A percentile compares a stretch with the other conserved stretches of the same genome.
Evolutionary conservation across 2,888 invertebrate species (phyloP).

Genomic region (Morpho deidamia): DNA sequence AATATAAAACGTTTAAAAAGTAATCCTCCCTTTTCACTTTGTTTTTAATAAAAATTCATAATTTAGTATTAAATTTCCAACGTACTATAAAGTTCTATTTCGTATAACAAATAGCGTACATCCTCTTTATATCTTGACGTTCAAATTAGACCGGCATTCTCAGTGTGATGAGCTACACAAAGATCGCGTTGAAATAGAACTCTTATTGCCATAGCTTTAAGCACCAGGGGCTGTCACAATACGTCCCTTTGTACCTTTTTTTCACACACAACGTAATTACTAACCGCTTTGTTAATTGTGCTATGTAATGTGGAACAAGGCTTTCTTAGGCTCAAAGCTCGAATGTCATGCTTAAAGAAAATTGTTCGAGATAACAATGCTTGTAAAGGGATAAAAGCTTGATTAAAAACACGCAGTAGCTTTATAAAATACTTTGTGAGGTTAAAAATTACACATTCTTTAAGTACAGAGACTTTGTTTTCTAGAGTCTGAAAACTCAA

Average conservation of each 20-base stretch:
- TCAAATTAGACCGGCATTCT: conserved; percentile 27
- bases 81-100: conserved; percentile 14
- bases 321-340: conserved; percentile 20
- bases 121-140: conserved; percentile 19
- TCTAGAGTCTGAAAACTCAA: no score
- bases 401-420: no score
- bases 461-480: no score
- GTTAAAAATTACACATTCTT: no score
- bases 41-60: conserved; percentile 9
- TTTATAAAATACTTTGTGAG: no score
- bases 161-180: conserved; percentile 15
- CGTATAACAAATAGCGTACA: conserved; percentile 9
- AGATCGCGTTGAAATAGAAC: conserved; percentile 1
- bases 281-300: conserved; percentile 37
- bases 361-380: conserved; percentile 12
- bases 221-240: not conserved
- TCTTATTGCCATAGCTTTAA: conserved; percentile 4
- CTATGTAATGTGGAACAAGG: conserved; percentile 20
- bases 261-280: conserved; percentile 34
- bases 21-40: no score
- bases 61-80: conserved; percentile 6
- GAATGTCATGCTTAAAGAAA: conserved; percentile 15
- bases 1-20: no score
- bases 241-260: conserved; percentile 24
- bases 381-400: not conserved